Evolutionary conservation across 2,113 vertebrate species (phyloP), one percentile per base, ranked within the genome.

Genomic region (Ictalurus furcatus): DNA sequence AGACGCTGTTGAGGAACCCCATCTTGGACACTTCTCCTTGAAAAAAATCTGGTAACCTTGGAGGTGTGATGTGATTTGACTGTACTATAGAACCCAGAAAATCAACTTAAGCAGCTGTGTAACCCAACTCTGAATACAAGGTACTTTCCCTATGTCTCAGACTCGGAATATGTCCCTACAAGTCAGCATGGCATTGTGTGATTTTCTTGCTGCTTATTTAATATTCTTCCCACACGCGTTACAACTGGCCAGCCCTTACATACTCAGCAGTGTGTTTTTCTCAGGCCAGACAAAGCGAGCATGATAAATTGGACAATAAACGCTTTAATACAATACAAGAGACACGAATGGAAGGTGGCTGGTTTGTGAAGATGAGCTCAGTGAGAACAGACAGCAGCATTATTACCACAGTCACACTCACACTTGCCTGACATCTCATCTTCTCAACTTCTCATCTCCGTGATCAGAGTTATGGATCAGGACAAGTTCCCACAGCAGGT

Each of bases 251-350:
- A 90, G 89, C 76, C 87, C 91, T 94, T 92, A 90, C 90, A 92
- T 92, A 93, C 94, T 93, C 91, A 91, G 90, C 90, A 91, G 93
- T 92, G 6, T 87, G 73, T 65, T 91, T 94, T 93, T 93, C 91
- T 93, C 92, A 90, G 86, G 89, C 91, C 92, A 92, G 90, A 93
- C 91, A 93, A 94, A 92, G 90, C 83, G 87, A 93, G 92, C 91
- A 91, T 95, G 94, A 95, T 95, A 92, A 95, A 96, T 95, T 94
- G 92, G 89, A 95, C 94, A 94, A 95, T 95, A 95, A 95, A 95
- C 91, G 91, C 79, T 92, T 84, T 93, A 95, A 95, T 94, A 89
- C 90, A 92, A 91, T 92, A 93, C 92, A 90, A 91, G 90, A 91
- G 93, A 95, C 92, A 84, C 54, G 79, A 23, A 44, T 11, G 34